A percentile compares a stretch with the other conserved stretches of the same genome.
Evolutionary conservation across 2,797 vertebrate genomes (phyloP).

Genomic region (Peromyscus attwateri): DNA sequence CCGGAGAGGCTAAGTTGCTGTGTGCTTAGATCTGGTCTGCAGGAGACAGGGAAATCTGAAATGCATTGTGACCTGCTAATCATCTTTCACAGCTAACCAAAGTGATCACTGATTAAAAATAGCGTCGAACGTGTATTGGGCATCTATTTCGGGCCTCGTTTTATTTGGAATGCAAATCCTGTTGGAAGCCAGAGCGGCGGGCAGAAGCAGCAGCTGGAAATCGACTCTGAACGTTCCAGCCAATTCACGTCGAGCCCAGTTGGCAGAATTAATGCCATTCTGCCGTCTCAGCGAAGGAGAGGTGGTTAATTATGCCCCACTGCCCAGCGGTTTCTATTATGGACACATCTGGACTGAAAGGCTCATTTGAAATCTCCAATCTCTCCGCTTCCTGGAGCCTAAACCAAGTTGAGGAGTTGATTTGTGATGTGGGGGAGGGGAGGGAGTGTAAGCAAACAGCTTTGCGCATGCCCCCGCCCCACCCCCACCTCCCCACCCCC

Average conservation of each 20-base stretch:
- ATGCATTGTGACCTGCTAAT: conserved; percentile 77
- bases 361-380: conserved; percentile 74
- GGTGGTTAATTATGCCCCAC: conserved; percentile 75
- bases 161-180: conserved; percentile 84
- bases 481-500: background rate
- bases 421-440: conserved; percentile 22
- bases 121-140: conserved; percentile 77
- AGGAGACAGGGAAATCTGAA: conserved; percentile 72
- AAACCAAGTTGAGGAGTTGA: conserved; percentile 66
- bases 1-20: background rate
- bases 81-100: conserved; percentile 80
- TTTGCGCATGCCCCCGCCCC: background rate
- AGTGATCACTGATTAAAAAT: conserved; percentile 85
- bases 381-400: conserved; percentile 48
- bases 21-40: conserved; percentile 53
- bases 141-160: conserved; percentile 81
- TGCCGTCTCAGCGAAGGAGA: conserved; percentile 66
- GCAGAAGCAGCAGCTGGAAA: conserved; percentile 83
- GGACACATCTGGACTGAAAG: conserved; percentile 79
- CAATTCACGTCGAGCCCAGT: conserved; percentile 76
- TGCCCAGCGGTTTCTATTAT: conserved; percentile 80
- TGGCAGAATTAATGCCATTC: conserved; percentile 80
- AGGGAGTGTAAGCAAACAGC: background rate
- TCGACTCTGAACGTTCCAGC: conserved; percentile 77
- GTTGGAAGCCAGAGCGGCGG: conserved; percentile 71